phyloP scores from a whole-genome alignment of 2,888 invertebrate species.

The Ceriagrion tenellum region DNA sequence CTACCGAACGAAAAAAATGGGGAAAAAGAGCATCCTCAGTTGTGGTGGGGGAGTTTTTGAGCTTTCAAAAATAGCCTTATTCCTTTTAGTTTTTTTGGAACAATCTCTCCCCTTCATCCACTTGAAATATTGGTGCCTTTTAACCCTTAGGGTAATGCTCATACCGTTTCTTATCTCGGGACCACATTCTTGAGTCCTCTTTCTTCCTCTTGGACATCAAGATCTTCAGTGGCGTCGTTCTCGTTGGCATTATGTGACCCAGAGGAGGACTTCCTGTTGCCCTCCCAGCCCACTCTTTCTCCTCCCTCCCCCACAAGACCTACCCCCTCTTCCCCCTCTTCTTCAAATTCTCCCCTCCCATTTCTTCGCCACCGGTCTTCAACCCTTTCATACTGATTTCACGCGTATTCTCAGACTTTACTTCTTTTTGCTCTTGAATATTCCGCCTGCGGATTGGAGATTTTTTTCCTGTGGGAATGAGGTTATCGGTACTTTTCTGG shows the following conservation, averaged over 20 bases:
- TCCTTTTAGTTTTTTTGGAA: neutral
- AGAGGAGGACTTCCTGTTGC: slow-evolving; percentile 7
- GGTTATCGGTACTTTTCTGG: no score
- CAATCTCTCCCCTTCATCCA: slow-evolving; percentile 28
- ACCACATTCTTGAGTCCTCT: slow-evolving; percentile 28
- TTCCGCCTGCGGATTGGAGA: neutral
- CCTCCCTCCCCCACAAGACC: neutral
- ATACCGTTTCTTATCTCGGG: slow-evolving; percentile 24
- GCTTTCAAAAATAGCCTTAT: neutral
- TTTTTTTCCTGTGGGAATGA: no score
- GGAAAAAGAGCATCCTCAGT: neutral
- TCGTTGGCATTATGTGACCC: slow-evolving; percentile 3
- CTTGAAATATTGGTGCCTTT: slow-evolving; percentile 39
- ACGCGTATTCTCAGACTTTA: no score
- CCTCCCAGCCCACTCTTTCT: neutral
- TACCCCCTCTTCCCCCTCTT: neutral
- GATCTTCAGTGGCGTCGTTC: slow-evolving; percentile 32
- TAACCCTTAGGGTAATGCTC: slow-evolving; percentile 31
- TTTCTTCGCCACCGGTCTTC: neutral
- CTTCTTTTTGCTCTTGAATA: neutral
- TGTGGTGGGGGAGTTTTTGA: neutral
- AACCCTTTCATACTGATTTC: neutral
- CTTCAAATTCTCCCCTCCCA: neutral
- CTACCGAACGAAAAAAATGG: neutral
- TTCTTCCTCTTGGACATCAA: slow-evolving; percentile 29